Conservation (phyloP, 1,140 invertebrate genomes). For the Stegodyphus mimosarum region DNA sequence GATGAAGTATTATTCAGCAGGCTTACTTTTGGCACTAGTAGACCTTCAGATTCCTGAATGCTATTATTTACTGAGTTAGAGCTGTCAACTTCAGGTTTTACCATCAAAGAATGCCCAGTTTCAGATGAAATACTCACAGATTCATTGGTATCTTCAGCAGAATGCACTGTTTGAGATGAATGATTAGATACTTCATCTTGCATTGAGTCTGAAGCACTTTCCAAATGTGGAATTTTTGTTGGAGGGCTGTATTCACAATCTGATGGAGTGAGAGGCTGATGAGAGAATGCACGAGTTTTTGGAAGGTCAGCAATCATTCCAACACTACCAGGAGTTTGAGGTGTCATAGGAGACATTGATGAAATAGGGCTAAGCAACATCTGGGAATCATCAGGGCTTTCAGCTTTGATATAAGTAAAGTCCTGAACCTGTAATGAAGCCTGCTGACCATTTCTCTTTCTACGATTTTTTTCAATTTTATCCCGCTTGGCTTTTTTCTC, state of each 20-base stretch:
- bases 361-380: slow-evolving; percentile 21
- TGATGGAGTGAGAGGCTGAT: slow-evolving; percentile 48
- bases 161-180: neutral
- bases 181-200: slow-evolving; percentile 5
- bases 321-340: slow-evolving; percentile 51
- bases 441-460: slow-evolving; percentile 71
- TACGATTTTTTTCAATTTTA: slow-evolving; percentile 92
- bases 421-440: slow-evolving; percentile 16
- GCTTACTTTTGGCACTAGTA: slow-evolving; percentile 9
- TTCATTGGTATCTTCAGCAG: neutral
- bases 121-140: neutral
- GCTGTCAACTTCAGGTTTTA: neutral
- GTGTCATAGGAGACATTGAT: slow-evolving; percentile 21
- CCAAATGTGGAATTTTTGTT: slow-evolving; percentile 21
- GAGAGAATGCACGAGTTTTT: slow-evolving; percentile 24
- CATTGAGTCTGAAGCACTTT: slow-evolving; percentile 30
- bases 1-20: slow-evolving; percentile 5
- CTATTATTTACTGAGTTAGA: neutral
- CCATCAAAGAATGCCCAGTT: neutral
- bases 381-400: slow-evolving; percentile 25
- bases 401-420: slow-evolving; percentile 45
- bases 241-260: slow-evolving; percentile 55
- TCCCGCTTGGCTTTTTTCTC: slow-evolving; percentile 90
- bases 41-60: neutral
- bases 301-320: slow-evolving; percentile 42